phyloP scores from a whole-genome alignment of 92 coral and sea anemone genomes.

The Siderastrea radians region DNA sequence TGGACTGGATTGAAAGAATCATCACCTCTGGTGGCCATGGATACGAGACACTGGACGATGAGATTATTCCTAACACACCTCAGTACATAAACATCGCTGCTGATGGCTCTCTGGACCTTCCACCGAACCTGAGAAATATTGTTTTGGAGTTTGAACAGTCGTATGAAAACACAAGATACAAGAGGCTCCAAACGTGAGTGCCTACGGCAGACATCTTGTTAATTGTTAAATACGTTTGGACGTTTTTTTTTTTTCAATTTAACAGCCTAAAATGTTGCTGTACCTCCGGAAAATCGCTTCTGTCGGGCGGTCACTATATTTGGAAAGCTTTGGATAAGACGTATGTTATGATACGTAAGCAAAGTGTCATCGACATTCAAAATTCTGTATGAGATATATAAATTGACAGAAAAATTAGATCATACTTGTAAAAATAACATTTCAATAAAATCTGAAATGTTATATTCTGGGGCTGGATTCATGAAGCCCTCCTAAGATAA shows the following conservation, averaged over 20 bases:
- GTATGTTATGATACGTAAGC: too few relatives aligned
- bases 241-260: not conserved
- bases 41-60: constrained; percentile 24
- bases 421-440: not conserved
- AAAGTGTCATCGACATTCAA: too few relatives aligned
- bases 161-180: constrained; percentile 33
- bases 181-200: not conserved
- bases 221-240: not conserved
- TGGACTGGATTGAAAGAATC: constrained; percentile 18
- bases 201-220: too few relatives aligned
- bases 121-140: constrained; percentile 19
- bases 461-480: not conserved
- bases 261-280: not conserved
- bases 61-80: not conserved
- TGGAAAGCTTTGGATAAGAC: too few relatives aligned
- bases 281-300: too few relatives aligned
- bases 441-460: not conserved
- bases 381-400: too few relatives aligned
- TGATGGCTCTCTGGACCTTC: constrained; percentile 32
- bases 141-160: constrained; percentile 22
- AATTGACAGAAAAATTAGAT: too few relatives aligned
- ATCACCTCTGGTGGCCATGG: not conserved
- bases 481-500: too few relatives aligned
- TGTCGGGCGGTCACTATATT: too few relatives aligned
- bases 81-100: constrained; percentile 26